These are phyloP conservation scores for Alligator sinensis DNA, from an alignment of 2,113 vertebrate genomes.

Conservation along the genomic window DNA sequence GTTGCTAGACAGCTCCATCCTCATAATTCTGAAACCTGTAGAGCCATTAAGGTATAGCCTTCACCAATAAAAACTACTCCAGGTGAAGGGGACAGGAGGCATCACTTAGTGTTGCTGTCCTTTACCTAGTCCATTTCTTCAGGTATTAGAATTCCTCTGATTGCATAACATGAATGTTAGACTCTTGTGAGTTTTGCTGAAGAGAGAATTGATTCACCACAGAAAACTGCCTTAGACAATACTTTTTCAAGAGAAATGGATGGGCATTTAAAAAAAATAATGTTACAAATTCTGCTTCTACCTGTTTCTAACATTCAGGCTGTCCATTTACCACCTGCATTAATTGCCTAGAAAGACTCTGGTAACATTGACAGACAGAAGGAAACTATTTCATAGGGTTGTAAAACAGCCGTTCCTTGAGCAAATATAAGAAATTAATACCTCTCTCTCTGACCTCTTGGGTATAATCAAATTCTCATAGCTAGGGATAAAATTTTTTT, in stretches of 20 bases:
- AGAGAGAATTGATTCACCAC: not conserved
- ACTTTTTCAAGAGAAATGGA: conserved; percentile 13
- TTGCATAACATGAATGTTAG: not conserved
- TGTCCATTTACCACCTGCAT: conserved; percentile 24
- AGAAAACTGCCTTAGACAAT: not conserved
- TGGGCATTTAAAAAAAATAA: conserved; percentile 15
- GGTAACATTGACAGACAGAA: not conserved
- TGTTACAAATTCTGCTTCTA: not conserved
- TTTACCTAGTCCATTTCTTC: not conserved
- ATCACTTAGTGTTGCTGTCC: not conserved
- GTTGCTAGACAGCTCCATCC: not conserved
- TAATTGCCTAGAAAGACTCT: conserved; percentile 11
- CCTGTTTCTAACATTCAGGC: conserved; percentile 18
- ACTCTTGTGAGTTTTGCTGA: not conserved
- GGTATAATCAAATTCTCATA: not conserved
- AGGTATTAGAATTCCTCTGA: not conserved
- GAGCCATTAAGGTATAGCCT: not conserved
- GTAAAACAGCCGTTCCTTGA: not conserved
- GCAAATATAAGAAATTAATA: conserved; percentile 17
- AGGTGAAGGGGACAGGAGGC: not conserved
- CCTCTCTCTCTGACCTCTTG: not conserved
- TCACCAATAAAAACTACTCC: not conserved
- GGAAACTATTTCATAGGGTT: not conserved
- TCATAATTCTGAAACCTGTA: not conserved
- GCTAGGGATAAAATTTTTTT: conserved; percentile 2